Percentiles rank a stretch among this genome's conserved stretches.
phyloP scores from a whole-genome alignment of 2,797 vertebrate genomes.

The Buphagus erythrorhynchus region DNA sequence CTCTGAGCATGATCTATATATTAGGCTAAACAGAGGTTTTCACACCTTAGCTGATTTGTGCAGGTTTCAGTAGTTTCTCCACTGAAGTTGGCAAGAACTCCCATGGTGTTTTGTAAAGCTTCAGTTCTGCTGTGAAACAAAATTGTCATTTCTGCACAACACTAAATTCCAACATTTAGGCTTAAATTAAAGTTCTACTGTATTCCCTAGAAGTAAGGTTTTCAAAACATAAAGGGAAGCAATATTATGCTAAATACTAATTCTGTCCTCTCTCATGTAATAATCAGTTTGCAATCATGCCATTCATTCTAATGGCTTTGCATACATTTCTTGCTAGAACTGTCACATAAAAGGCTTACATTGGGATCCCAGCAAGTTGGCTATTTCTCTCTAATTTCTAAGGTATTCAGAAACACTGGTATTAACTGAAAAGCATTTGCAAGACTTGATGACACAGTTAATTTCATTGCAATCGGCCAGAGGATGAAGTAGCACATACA shows the following conservation, averaged over 20 bases:
- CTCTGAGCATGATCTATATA: neutral
- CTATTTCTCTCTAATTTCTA: neutral
- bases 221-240: constrained; percentile 21
- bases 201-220: constrained; percentile 23
- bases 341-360: neutral
- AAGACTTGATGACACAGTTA: neutral
- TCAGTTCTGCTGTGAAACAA: neutral
- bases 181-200: constrained; percentile 19
- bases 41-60: neutral
- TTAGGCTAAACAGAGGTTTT: neutral
- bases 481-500: neutral
- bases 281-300: constrained; percentile 31
- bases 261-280: constrained; percentile 13
- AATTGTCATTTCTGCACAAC: constrained; percentile 33
- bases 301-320: constrained; percentile 26
- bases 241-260: constrained; percentile 29
- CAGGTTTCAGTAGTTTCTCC: constrained; percentile 32
- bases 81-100: neutral
- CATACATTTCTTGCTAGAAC: neutral
- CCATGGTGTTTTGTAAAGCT: neutral
- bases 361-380: neutral
- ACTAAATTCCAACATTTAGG: constrained; percentile 42
- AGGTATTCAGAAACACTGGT: constrained; percentile 7
- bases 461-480: neutral
- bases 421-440: neutral